phyloP scores from a whole-genome alignment of 2,888 invertebrate species.

The Oligia latruncula region DNA sequence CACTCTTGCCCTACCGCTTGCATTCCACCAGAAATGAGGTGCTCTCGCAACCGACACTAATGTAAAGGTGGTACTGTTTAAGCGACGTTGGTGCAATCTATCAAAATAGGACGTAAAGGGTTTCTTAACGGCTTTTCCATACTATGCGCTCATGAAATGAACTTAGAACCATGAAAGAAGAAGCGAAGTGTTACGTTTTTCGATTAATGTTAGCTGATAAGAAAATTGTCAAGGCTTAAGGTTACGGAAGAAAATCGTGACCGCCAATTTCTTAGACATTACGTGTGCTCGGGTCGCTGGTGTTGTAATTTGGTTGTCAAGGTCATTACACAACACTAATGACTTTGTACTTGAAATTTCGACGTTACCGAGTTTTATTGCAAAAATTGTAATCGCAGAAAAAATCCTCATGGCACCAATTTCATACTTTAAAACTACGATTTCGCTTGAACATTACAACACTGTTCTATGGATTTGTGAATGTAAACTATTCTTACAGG shows the following conservation, averaged over 20 bases:
- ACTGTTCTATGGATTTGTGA: slow-evolving; percentile 34
- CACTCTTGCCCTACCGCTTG: slow-evolving; percentile 82
- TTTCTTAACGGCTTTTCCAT: slow-evolving; percentile 48
- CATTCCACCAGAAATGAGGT: slow-evolving; percentile 81
- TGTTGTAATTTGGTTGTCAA: slow-evolving; percentile 85
- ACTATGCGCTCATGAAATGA: slow-evolving; percentile 23
- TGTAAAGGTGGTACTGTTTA: slow-evolving; percentile 62
- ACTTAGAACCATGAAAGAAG: slow-evolving; percentile 17
- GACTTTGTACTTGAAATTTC: slow-evolving; percentile 83
- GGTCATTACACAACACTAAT: slow-evolving; percentile 82
- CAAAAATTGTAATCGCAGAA: slow-evolving; percentile 53
- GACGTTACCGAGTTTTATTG: slow-evolving; percentile 71
- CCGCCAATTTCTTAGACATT: slow-evolving; percentile 81
- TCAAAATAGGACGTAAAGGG: slow-evolving; percentile 53
- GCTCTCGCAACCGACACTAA: slow-evolving; percentile 65
- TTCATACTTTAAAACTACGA: slow-evolving; percentile 24
- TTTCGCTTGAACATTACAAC: slow-evolving; percentile 33
- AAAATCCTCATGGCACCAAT: slow-evolving; percentile 58
- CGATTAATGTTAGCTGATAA: slow-evolving; percentile 61
- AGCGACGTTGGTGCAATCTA: slow-evolving; percentile 63
- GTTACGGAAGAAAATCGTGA: slow-evolving; percentile 81
- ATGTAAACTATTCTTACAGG: slow-evolving; percentile 46
- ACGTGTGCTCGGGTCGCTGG: slow-evolving; percentile 80
- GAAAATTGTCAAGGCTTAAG: slow-evolving; percentile 62
- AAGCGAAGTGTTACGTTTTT: slow-evolving; percentile 32